phyloP scores from a whole-genome alignment of 2,113 vertebrate species.

The Marmota monax region DNA sequence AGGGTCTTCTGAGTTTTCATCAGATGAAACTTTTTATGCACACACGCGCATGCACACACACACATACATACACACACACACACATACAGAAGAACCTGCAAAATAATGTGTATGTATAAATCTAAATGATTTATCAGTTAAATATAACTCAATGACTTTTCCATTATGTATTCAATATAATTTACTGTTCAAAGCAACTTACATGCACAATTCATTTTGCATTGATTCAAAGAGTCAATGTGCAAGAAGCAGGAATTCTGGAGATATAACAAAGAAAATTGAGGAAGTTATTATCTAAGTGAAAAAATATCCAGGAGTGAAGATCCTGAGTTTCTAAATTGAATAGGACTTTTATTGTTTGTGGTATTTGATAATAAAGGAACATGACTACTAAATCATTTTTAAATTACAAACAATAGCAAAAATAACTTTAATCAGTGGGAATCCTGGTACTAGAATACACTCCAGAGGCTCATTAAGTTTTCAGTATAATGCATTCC shows the following conservation, averaged over 20 bases:
- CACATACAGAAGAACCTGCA: background rate
- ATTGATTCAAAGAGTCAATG: background rate
- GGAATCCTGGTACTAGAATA: background rate
- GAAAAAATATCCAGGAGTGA: background rate
- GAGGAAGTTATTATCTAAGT: background rate
- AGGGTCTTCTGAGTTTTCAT: background rate
- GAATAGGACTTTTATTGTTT: background rate
- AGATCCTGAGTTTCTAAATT: background rate
- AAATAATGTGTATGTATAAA: background rate
- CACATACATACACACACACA: background rate
- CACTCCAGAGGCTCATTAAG: background rate
- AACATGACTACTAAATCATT: background rate
- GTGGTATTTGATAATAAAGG: background rate
- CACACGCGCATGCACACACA: no score
- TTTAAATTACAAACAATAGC: background rate
- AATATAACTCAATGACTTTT: background rate
- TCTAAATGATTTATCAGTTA: background rate
- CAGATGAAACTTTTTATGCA: background rate
- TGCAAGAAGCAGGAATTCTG: background rate
- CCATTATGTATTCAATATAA: background rate
- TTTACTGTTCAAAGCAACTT: background rate
- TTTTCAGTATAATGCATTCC: background rate
- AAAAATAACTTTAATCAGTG: background rate
- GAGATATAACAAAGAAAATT: background rate
- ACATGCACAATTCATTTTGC: background rate